Conservation (phyloP, 2,113 vertebrate genomes). For the Odocoileus hemionus region DNA sequence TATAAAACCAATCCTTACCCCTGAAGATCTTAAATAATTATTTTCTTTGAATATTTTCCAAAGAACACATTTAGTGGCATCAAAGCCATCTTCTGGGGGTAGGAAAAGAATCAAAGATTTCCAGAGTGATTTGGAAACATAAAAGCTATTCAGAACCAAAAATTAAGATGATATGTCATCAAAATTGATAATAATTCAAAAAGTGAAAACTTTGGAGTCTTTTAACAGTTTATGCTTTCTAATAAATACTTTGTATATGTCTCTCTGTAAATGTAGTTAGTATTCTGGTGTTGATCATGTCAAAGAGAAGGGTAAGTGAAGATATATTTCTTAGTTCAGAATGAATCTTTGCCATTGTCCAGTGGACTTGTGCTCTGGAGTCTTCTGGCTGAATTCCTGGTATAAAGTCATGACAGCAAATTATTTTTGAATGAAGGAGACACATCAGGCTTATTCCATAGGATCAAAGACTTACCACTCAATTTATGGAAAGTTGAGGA, state of each 20-base stretch:
- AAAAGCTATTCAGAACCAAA: not conserved
- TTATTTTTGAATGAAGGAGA: not conserved
- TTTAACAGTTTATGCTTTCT: not conserved
- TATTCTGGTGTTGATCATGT: not conserved
- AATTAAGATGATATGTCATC: not conserved
- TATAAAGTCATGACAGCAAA: not conserved
- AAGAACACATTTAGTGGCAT: not conserved
- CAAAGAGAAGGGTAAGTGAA: not conserved
- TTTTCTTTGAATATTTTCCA: not conserved
- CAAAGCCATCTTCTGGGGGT: not conserved
- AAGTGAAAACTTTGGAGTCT: not conserved
- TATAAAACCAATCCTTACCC: not conserved
- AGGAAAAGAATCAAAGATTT: not conserved
- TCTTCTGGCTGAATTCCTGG: not conserved
- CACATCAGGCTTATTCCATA: not conserved
- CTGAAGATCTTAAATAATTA: not conserved
- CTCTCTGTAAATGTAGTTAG: not conserved
- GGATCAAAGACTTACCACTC: not conserved
- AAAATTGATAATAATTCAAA: slow-evolving; percentile 2
- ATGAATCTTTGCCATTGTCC: not conserved
- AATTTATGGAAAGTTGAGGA: not conserved
- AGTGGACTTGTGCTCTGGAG: not conserved
- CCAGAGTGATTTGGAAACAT: not conserved
- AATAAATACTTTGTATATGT: not conserved
- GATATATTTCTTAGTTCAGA: not conserved